These are phyloP conservation scores for Opisthograptis luteolata DNA, from an alignment of 2,888 invertebrate genomes.

Conservation along the genomic window DNA sequence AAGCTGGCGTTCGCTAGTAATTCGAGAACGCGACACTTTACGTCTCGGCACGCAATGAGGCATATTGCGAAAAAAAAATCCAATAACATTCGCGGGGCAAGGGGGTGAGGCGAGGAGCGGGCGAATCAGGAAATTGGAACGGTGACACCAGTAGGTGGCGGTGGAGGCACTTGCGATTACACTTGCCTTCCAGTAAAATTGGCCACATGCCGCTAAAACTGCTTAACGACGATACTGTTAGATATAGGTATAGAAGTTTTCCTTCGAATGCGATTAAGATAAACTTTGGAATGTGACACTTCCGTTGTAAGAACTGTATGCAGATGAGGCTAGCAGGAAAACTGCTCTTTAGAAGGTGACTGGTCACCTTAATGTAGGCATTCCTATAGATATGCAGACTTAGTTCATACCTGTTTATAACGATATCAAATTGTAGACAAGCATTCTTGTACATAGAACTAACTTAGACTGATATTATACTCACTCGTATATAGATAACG, in stretches of 20 bases:
- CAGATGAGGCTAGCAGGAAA: conserved; percentile 16
- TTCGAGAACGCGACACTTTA: conserved; percentile 49
- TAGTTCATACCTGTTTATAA: no score
- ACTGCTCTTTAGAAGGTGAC: neutral
- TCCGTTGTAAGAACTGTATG: conserved; percentile 1
- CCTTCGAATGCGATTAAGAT: neutral
- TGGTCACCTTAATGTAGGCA: conserved; percentile 3
- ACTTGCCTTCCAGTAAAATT: conserved; percentile 46
- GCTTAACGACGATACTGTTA: conserved; percentile 20
- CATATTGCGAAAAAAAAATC: conserved; percentile 74
- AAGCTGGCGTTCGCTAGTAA: conserved; percentile 39
- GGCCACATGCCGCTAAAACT: conserved; percentile 29
- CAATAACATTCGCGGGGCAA: conserved; percentile 56
- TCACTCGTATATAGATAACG: no score
- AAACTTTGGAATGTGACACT: conserved; percentile 1
- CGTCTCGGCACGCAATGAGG: conserved; percentile 63
- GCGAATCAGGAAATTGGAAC: conserved; percentile 69
- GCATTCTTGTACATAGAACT: no score
- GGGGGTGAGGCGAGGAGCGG: conserved; percentile 39
- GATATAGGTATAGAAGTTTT: neutral
- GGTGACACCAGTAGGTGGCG: conserved; percentile 61
- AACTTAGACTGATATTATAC: no score
- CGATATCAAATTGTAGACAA: no score
- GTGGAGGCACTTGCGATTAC: conserved; percentile 63
- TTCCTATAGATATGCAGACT: no score